Conservation (phyloP, 2,113 vertebrate genomes). For the Spea bombifrons region DNA sequence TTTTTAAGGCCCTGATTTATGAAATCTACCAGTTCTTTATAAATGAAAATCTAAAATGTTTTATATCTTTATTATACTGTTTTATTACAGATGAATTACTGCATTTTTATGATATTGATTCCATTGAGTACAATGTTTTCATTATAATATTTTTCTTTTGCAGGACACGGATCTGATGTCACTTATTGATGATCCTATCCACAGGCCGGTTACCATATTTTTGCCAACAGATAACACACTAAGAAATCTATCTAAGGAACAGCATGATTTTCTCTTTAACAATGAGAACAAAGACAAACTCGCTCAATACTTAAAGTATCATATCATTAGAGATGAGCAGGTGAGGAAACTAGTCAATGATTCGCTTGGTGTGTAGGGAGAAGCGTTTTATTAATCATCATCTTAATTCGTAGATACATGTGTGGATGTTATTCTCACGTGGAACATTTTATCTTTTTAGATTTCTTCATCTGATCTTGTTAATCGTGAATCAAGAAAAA, state of each 20-base stretch:
- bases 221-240: slow-evolving; percentile 79
- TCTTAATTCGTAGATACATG: too few relatives aligned
- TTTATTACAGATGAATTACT: too few relatives aligned
- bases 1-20: too few relatives aligned
- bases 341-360: slow-evolving; percentile 56
- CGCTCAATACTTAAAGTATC: slow-evolving; percentile 81
- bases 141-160: not conserved
- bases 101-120: too few relatives aligned
- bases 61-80: too few relatives aligned
- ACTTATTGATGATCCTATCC: slow-evolving; percentile 64
- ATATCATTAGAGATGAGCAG: slow-evolving; percentile 73
- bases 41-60: too few relatives aligned
- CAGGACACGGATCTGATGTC: slow-evolving; percentile 77
- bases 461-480: slow-evolving; percentile 66
- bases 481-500: slow-evolving; percentile 62
- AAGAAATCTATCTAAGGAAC: slow-evolving; percentile 69
- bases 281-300: slow-evolving; percentile 71
- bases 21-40: too few relatives aligned
- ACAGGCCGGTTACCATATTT: slow-evolving; percentile 82
- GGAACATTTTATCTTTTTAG: slow-evolving; percentile 49
- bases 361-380: too few relatives aligned
- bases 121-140: not conserved
- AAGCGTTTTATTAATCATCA: too few relatives aligned
- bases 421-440: too few relatives aligned
- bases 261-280: slow-evolving; percentile 80